Conservation (phyloP, 2,113 vertebrate genomes). For the Dendropsophus ebraccatus region DNA sequence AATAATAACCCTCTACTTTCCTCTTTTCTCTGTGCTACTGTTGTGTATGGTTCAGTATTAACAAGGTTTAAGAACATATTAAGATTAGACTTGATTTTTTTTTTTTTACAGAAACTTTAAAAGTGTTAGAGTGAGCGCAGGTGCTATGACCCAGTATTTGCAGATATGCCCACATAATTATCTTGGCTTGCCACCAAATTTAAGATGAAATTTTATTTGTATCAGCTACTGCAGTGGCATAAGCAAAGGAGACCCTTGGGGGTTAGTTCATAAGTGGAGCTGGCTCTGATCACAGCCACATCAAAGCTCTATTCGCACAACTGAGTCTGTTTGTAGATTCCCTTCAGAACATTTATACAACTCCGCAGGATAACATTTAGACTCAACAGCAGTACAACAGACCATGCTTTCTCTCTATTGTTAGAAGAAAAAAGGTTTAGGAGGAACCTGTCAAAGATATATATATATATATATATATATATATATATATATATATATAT, state of each 20-base stretch:
- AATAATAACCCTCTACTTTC: not conserved
- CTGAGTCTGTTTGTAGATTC: conserved; percentile 48
- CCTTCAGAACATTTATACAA: accelerated
- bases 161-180: conserved; percentile 29
- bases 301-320: not conserved
- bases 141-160: conserved; percentile 7
- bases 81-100: not conserved
- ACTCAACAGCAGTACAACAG: not conserved
- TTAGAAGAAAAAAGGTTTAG: conserved; percentile 48
- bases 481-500: too few relatives aligned
- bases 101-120: not conserved
- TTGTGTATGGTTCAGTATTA: not conserved
- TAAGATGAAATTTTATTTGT: conserved; percentile 61
- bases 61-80: conserved; percentile 5
- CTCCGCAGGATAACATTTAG: not conserved
- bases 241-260: conserved; percentile 55
- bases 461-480: too few relatives aligned
- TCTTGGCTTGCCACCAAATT: conserved; percentile 55
- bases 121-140: not conserved
- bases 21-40: too few relatives aligned
- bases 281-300: not conserved
- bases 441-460: not conserved
- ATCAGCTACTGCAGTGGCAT: conserved; percentile 41
- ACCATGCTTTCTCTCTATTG: not conserved
- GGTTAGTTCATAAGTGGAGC: conserved; percentile 46